Conservation (phyloP, 2,113 vertebrate species). For the Mungos mungo region DNA sequence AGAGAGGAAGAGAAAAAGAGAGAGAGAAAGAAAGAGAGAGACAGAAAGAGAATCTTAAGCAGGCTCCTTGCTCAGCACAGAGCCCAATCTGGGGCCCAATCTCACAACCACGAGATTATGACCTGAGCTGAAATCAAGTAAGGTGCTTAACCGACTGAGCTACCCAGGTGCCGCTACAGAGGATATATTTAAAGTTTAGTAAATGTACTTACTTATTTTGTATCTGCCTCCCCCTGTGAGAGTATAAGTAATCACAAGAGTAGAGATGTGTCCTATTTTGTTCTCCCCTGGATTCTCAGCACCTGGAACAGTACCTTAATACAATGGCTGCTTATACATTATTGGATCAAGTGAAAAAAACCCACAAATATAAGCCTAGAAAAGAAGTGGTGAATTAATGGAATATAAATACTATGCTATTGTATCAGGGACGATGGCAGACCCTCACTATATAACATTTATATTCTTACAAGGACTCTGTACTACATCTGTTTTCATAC, state of each 20-base stretch:
- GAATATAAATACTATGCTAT: neutral
- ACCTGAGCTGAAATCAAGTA: too few species aligned
- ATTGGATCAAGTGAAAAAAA: neutral
- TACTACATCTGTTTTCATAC: neutral
- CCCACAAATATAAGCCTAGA: neutral
- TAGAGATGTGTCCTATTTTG: neutral
- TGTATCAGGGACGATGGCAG: neutral
- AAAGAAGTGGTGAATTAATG: neutral
- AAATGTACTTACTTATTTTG: neutral
- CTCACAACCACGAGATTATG: too few species aligned
- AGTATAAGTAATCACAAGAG: neutral
- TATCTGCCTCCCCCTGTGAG: neutral
- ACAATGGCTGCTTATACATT: neutral
- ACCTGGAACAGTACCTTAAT: neutral
- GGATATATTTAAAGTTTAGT: neutral
- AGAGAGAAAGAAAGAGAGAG: too few species aligned
- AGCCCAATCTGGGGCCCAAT: too few species aligned
- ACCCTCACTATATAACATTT: neutral
- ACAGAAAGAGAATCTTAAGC: too few species aligned
- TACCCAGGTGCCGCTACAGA: too few species aligned
- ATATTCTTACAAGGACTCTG: neutral
- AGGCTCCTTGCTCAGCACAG: too few species aligned
- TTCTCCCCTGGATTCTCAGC: neutral
- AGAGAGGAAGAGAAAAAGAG: too few species aligned
- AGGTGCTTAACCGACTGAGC: too few species aligned